Evolutionary conservation across 2,797 vertebrate species (phyloP).

Genomic region (Helarctos malayanus): DNA sequence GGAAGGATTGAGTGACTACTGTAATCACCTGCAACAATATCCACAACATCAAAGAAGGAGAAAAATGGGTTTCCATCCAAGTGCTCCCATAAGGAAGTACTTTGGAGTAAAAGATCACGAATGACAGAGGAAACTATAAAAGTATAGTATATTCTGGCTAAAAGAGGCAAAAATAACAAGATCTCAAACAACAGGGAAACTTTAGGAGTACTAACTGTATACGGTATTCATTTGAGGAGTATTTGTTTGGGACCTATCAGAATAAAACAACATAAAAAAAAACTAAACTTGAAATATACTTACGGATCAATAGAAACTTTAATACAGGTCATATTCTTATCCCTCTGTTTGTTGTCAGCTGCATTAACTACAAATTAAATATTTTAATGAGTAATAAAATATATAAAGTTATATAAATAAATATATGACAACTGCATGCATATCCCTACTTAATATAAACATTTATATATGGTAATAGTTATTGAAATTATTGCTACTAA

Average conservation of each 20-base stretch:
- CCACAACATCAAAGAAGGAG: background rate
- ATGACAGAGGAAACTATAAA: background rate
- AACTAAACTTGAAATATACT: conserved; percentile 89
- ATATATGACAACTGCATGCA: conserved; percentile 8
- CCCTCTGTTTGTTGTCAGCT: conserved; percentile 99
- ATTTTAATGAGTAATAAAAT: conserved; percentile 59
- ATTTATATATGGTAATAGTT: background rate
- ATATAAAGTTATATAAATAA: conserved; percentile 25
- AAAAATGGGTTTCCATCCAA: conserved; percentile 6
- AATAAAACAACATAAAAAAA: conserved; percentile 73
- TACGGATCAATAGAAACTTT: conserved; percentile 99
- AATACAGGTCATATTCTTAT: conserved; percentile 98
- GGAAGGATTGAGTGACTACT: background rate
- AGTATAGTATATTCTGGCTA: background rate
- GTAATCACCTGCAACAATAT: background rate
- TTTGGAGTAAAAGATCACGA: background rate
- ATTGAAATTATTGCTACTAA: background rate
- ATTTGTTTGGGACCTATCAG: background rate
- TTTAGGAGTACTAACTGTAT: background rate
- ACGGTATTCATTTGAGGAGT: background rate
- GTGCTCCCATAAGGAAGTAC: background rate
- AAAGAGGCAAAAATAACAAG: conserved; percentile 44
- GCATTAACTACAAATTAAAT: conserved; percentile 95
- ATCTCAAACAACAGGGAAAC: background rate
- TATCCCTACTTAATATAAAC: conserved; percentile 11